A percentile compares a stretch with the other conserved stretches of the same genome.
phyloP scores from a whole-genome alignment of 1,140 invertebrate species.

The fruit fly (Drosophila melanogaster) region Release_6_plus_ISO1_MT NT_037436.4:3807001-3807500 shows the following conservation, averaged over 20 bases:
- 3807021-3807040: not conserved
- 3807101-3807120: conserved; percentile 92
- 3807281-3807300: conserved; percentile 92
- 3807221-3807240: conserved; percentile 92
- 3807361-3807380: conserved; percentile 76
- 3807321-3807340: conserved; percentile 79
- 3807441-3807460: conserved; percentile 77
- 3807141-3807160: conserved; percentile 76
- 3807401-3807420: conserved; percentile 78
- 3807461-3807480: conserved; percentile 76
- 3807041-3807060: not conserved
- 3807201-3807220: conserved; percentile 91
- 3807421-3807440: conserved; percentile 65
- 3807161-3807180: conserved; percentile 88
- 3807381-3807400: conserved; percentile 81
- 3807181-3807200: conserved; percentile 89
- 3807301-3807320: conserved; percentile 88
- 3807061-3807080: conserved; percentile 84
- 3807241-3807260: conserved; percentile 94
- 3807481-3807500: conserved; percentile 86
- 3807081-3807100: conserved; percentile 87
- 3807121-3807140: conserved; percentile 89
- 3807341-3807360: conserved; percentile 71
- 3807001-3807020: conserved; percentile 87
- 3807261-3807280: conserved; percentile 91